Base-by-base conservation (phyloP, 2,888 invertebrate species). In the Lasioglossum lativentre region DNA sequence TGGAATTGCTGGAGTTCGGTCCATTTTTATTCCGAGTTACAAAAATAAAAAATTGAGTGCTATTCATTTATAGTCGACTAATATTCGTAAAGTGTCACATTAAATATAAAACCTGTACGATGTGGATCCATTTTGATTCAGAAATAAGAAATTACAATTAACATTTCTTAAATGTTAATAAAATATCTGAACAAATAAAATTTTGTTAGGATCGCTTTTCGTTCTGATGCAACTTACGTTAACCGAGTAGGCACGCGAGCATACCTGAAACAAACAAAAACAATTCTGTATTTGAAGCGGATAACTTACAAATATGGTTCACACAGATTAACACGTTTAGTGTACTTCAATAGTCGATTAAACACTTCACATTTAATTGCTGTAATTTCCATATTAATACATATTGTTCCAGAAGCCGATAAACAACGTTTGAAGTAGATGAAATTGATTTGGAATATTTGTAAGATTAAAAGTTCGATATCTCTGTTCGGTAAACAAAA, bases 261-360 rank as follows among this genome's bases (percentile, higher is more conserved):
- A 3, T 82, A 86, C 86, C 86, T 86, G 86, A 30, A 86, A 86
- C 86, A 86, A n/a, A 82, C 40, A 73, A 2, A 23, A 3, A 47
- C 12, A 70, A 82, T 56, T 12, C 27, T 52, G 30, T 38, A 47
- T n/a, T 81, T 30, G n/a, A 2, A 40, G 8, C 27, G 1, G 47
- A 34, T 10, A n/a, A 10, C 12, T n/a, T 34, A 14, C 52, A 66
- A 63, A 63, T 45, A 63, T 16, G 23, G 14, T 19, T 38, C 34
- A 30, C 23, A 30, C 19, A 23, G n/a, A 45, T 23, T 23, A 42
- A 63, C 40, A 30, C 40, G 38, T 42, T 27, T 30, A n/a, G n/a
- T n/a, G 19, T 47, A 19, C 19, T 23, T 75, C 42, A 1, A 12
- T 30, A 30, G 14, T 45, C 16, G 14, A 45, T 75, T 16, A 16